A percentile compares a stretch with the other conserved stretches of the same genome.
Conservation (phyloP, 1,140 invertebrate genomes). For the Habropoda laboriosa region DNA sequence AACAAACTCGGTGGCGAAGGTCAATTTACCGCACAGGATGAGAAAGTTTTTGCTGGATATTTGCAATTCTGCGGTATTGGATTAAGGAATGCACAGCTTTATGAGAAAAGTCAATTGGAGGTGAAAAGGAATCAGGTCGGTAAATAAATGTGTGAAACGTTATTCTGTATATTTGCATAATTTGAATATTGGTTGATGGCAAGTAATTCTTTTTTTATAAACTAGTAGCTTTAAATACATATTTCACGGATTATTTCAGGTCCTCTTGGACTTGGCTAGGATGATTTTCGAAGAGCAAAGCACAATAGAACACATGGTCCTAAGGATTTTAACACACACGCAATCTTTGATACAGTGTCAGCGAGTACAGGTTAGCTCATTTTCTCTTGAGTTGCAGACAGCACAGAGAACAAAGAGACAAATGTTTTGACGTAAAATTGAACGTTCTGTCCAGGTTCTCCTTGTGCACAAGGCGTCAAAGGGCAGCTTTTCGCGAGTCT, state of each 20-base stretch:
- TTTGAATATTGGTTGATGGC: too few relatives aligned
- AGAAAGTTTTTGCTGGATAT: slow-evolving; percentile 95
- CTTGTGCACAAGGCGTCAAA: slow-evolving; percentile 94
- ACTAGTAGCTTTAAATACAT: not conserved
- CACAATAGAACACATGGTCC: slow-evolving; percentile 97
- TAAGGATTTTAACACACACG: slow-evolving; percentile 96
- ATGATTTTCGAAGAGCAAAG: slow-evolving; percentile 99
- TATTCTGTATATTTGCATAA: too few relatives aligned
- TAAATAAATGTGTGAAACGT: not conserved
- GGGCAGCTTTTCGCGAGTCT: slow-evolving; percentile 95
- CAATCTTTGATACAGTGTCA: slow-evolving; percentile 97
- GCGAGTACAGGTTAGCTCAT: slow-evolving; percentile 89
- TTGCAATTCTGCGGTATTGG: slow-evolving; percentile 98
- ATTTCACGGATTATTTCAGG: slow-evolving; percentile 79
- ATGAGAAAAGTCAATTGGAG: slow-evolving; percentile 96
- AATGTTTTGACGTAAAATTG: not conserved
- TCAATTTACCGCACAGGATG: slow-evolving; percentile 91
- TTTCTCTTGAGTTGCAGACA: too few relatives aligned
- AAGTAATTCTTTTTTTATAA: not conserved
- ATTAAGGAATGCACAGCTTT: slow-evolving; percentile 95
- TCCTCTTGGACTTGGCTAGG: slow-evolving; percentile 94
- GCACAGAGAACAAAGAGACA: not conserved
- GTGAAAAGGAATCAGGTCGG: slow-evolving; percentile 95
- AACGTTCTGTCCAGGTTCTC: slow-evolving; percentile 84
- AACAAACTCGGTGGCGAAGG: slow-evolving; percentile 92